These are phyloP conservation scores for Tachystola acroxantha DNA, from an alignment of 2,888 invertebrate species.

Conservation along the genomic window DNA sequence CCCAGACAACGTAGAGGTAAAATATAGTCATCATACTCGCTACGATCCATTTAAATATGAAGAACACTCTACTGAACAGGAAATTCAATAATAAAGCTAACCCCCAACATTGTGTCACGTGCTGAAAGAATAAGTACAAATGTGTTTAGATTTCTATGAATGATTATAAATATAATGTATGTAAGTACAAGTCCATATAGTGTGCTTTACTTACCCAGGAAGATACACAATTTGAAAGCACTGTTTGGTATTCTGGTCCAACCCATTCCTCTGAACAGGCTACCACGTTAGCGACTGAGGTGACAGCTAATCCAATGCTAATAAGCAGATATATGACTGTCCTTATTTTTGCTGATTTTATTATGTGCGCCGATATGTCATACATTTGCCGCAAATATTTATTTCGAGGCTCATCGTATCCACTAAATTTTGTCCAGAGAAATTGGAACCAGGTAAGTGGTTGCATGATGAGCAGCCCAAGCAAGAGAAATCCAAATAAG, in stretches of 20 bases:
- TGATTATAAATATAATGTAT: no score
- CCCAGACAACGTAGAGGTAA: conserved; percentile 84
- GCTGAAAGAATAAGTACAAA: conserved; percentile 73
- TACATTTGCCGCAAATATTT: conserved; percentile 76
- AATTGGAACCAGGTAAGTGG: conserved; percentile 88
- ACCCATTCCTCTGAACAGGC: conserved; percentile 48
- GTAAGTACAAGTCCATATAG: no score
- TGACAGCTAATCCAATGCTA: conserved; percentile 80
- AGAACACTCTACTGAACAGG: conserved; percentile 90
- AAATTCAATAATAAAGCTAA: conserved; percentile 84
- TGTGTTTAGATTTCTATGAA: not conserved
- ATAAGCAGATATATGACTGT: conserved; percentile 83
- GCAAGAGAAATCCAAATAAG: conserved; percentile 34
- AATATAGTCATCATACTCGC: conserved; percentile 81
- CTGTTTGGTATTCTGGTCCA: conserved; percentile 32
- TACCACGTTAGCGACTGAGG: conserved; percentile 82
- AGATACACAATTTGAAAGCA: conserved; percentile 65
- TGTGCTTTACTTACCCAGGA: conserved; percentile 60
- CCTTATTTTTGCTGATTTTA: conserved; percentile 80
- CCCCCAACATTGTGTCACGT: conserved; percentile 85
- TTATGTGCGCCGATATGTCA: conserved; percentile 79
- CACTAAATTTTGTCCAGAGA: conserved; percentile 77
- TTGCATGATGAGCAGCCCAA: conserved; percentile 71
- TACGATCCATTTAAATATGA: conserved; percentile 87
- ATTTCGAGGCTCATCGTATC: conserved; percentile 76